These are phyloP conservation scores for Pomacea canaliculata DNA, from an alignment of 2,888 invertebrate genomes.

Conservation along the genomic window DNA sequence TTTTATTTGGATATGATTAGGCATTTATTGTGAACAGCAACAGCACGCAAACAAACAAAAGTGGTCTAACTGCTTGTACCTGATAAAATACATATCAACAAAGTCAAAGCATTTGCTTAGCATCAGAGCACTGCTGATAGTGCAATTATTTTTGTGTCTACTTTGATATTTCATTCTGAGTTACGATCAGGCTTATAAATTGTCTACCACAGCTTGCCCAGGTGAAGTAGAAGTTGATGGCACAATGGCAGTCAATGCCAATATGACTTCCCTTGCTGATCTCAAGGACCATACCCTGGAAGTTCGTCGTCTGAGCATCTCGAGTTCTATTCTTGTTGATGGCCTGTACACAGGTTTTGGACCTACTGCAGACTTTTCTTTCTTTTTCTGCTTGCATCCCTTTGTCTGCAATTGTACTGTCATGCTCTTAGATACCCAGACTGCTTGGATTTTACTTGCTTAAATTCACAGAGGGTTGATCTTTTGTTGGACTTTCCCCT, in stretches of 20 bases:
- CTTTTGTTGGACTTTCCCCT: not conserved
- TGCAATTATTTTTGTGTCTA: too few relatives aligned
- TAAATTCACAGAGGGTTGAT: not conserved
- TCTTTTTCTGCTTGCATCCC: not conserved
- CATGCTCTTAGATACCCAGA: not conserved
- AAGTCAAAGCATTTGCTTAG: too few relatives aligned
- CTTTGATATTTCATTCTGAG: too few relatives aligned
- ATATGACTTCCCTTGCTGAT: constrained; percentile 17
- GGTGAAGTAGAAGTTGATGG: constrained; percentile 8
- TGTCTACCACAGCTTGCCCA: not conserved
- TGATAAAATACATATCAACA: too few relatives aligned
- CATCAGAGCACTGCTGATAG: too few relatives aligned
- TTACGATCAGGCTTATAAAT: too few relatives aligned
- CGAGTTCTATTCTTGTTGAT: constrained; percentile 25
- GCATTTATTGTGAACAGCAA: too few relatives aligned
- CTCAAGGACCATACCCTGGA: constrained; percentile 23
- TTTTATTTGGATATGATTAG: too few relatives aligned
- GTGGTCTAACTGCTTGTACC: too few relatives aligned
- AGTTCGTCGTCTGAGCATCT: constrained; percentile 16
- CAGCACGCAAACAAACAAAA: too few relatives aligned
- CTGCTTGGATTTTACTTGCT: not conserved
- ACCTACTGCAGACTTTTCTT: not conserved
- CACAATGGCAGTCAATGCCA: constrained; percentile 11
- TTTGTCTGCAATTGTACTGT: not conserved
- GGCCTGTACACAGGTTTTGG: constrained; percentile 27